Evolutionary conservation across 64 coral and sea anemone genomes (phyloP), one percentile per base, ranked within the genome.

Genomic region (Montipora cactus): DNA sequence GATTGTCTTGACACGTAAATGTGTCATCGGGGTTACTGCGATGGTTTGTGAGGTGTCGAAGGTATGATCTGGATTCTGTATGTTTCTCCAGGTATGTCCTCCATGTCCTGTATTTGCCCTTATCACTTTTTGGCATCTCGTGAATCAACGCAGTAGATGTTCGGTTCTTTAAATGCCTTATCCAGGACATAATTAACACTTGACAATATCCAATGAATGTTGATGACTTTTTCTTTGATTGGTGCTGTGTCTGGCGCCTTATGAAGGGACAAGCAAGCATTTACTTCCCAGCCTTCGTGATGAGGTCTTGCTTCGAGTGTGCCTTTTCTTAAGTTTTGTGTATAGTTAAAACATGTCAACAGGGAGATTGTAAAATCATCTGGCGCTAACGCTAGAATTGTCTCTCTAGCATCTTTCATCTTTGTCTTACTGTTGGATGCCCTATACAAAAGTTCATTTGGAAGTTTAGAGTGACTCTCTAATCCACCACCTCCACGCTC

Each of bases 341-440:
- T 93, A 14, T 93, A 93, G 16, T 93, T 87, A 79, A 87, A 93
- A 8, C 91, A 93, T 7, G 73, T 77, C 10, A 82, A 87, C 18
- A 93, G 10, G 21, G 58, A 74, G 12, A 88, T 93, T 61, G 28
- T 72, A 52, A 93, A 88, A 7, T 79, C 76, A 1, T 88, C 76
- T 49, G 92, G 75, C 1, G 83, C 59, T 44, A 70, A 48, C 1
- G 62, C 74, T 66, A 93, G 22, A 53, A 93, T 79, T 11, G 76
- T 19, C 44, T 88, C 61, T 61, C 83, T 79, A 3, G 92, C 92
- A 67, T 87, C 83, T n/a, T 87, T 93, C 77, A 89, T 94, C 4
- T 81, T 88, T 2, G 84, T 88, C 28, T 87, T 79, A 44, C 25
- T 81, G 47, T 94, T 77, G 3, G 61, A 47, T 20, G 45, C 61